phyloP scores from a whole-genome alignment of 2,888 invertebrate species.

The Macropis europaea region DNA sequence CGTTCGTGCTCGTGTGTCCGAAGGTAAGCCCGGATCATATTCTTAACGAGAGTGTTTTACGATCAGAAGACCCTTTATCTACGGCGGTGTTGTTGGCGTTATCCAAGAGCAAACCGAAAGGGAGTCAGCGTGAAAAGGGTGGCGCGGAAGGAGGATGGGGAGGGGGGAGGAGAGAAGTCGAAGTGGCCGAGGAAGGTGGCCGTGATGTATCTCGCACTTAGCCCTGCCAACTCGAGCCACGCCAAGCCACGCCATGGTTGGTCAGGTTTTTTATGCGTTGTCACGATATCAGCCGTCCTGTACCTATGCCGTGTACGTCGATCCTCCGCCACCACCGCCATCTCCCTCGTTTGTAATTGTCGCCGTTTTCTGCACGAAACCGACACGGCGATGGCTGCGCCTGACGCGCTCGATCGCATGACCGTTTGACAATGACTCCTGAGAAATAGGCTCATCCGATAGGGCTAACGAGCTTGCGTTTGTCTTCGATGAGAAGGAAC shows the following conservation, averaged over 20 bases:
- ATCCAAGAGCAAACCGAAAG: constrained; percentile 72
- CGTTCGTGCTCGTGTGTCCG: constrained; percentile 59
- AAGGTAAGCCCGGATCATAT: constrained; percentile 78
- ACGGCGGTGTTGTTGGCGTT: constrained; percentile 76
- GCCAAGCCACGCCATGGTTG: constrained; percentile 58
- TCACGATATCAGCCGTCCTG: constrained; percentile 60
- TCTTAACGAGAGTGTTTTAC: constrained; percentile 79
- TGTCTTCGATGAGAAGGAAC: background rate
- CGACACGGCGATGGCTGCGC: constrained; percentile 27
- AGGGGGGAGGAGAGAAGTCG: constrained; percentile 40
- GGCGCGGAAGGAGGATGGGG: constrained; percentile 15
- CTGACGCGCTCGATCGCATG: constrained; percentile 6
- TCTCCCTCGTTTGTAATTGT: constrained; percentile 68
- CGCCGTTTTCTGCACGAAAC: constrained; percentile 35
- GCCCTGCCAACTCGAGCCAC: constrained; percentile 66
- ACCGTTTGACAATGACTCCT: constrained; percentile 25
- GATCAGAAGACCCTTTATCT: constrained; percentile 76
- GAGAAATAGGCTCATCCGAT: constrained; percentile 50
- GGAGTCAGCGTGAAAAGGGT: constrained; percentile 46
- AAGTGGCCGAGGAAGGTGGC: constrained; percentile 57
- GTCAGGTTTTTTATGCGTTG: constrained; percentile 56
- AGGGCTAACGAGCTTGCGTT: constrained; percentile 15
- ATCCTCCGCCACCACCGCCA: constrained; percentile 53
- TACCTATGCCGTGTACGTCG: constrained; percentile 61
- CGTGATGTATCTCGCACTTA: constrained; percentile 79